Conservation (phyloP, 2,888 invertebrate genomes). For the Tribolium freemani region DNA sequence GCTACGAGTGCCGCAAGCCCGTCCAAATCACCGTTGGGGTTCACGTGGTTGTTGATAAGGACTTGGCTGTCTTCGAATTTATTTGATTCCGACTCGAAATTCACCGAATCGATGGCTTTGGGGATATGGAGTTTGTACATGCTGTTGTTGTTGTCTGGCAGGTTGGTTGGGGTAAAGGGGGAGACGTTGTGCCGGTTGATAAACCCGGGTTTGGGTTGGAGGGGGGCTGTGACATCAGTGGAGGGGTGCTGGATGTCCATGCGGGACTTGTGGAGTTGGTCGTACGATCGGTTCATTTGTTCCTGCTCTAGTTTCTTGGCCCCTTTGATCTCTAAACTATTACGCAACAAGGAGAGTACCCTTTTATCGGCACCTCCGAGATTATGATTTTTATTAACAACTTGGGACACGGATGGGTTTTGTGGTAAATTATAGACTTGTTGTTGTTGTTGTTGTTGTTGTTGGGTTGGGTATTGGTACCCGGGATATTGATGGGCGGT, state of each 20-base stretch:
- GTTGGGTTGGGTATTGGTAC: conserved; percentile 54
- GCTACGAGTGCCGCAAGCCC: conserved; percentile 75
- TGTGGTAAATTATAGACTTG: conserved; percentile 54
- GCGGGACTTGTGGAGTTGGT: conserved; percentile 46
- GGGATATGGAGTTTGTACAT: conserved; percentile 77
- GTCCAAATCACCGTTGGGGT: conserved; percentile 66
- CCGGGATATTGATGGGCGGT: conserved; percentile 60
- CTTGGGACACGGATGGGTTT: conserved; percentile 53
- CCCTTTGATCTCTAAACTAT: conserved; percentile 78
- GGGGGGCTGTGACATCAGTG: conserved; percentile 65
- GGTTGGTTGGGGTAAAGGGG: conserved; percentile 71
- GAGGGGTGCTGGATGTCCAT: conserved; percentile 65
- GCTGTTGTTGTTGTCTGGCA: conserved; percentile 69
- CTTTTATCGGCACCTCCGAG: conserved; percentile 76
- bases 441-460: conserved; percentile 54
- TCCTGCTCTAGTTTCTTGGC: conserved; percentile 68
- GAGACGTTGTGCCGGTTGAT: conserved; percentile 71
- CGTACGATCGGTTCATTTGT: conserved; percentile 50
- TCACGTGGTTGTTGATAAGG: conserved; percentile 55
- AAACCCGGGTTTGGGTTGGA: conserved; percentile 68
- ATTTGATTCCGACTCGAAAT: conserved; percentile 68
- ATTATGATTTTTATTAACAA: conserved; percentile 34
- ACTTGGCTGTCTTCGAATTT: conserved; percentile 51
- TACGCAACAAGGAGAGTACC: conserved; percentile 79
- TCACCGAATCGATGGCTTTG: conserved; percentile 78